These are phyloP conservation scores for Polyodon spathula DNA, from an alignment of 2,113 vertebrate genomes.

Conservation along the genomic window DNA sequence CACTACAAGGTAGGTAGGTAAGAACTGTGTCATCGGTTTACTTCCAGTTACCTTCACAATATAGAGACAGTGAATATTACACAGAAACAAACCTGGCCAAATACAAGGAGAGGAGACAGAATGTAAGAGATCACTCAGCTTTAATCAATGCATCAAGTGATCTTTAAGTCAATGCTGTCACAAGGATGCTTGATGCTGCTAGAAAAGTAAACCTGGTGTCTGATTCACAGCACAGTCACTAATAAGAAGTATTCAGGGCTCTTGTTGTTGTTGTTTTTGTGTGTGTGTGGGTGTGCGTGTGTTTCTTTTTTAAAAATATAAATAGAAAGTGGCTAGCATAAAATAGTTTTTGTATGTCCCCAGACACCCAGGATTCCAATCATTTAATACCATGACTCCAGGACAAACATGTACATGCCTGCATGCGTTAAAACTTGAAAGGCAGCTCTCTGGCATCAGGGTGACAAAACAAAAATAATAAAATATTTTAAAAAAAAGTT, in stretches of 20 bases:
- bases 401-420: constrained; percentile 99
- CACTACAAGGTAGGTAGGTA: constrained; percentile 36
- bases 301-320: too few relatives aligned
- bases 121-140: constrained; percentile 49
- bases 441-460: constrained; percentile 92
- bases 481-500: constrained; percentile 51
- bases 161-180: constrained; percentile 52
- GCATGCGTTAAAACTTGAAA: constrained; percentile 99
- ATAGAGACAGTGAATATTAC: constrained; percentile 64
- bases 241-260: constrained; percentile 50
- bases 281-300: too few relatives aligned
- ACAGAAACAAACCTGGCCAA: constrained; percentile 45
- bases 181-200: constrained; percentile 67
- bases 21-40: constrained; percentile 53
- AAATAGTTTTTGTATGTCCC: constrained; percentile 66
- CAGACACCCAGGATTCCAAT: constrained; percentile 87
- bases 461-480: constrained; percentile 85
- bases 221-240: constrained; percentile 59
- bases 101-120: constrained; percentile 21
- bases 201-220: constrained; percentile 74
- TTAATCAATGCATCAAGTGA: constrained; percentile 54
- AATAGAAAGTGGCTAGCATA: too few relatives aligned
- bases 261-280: constrained; percentile 37
- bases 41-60: constrained; percentile 74
- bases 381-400: constrained; percentile 98